Evolutionary conservation across 2,888 invertebrate species (phyloP).

Genomic region (Sphecodes monilicornis): DNA sequence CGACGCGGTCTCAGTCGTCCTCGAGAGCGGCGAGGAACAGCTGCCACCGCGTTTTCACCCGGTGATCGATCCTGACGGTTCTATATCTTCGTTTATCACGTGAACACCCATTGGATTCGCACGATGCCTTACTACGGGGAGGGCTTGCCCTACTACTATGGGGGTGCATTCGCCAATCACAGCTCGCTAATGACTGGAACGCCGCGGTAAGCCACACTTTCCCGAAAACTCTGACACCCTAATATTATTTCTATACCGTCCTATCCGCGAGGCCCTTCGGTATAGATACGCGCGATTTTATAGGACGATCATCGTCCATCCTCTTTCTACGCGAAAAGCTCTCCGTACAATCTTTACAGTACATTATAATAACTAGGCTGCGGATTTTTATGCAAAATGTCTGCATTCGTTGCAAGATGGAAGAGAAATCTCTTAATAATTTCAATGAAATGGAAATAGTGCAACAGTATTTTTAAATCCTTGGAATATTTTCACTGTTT

Average conservation of each 20-base stretch:
- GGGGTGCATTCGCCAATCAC: slow-evolving; percentile 80
- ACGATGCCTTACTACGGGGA: slow-evolving; percentile 83
- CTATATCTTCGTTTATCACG: neutral
- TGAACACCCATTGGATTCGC: slow-evolving; percentile 30
- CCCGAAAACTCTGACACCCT: neutral
- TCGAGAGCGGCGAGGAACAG: slow-evolving; percentile 38
- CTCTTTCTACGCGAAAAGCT: neutral
- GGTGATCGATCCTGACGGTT: neutral
- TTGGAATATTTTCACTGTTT: too few relatives aligned
- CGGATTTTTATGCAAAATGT: neutral
- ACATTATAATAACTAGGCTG: neutral
- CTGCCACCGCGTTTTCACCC: neutral
- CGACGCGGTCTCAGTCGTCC: slow-evolving; percentile 42
- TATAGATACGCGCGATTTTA: neutral
- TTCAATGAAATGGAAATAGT: too few relatives aligned
- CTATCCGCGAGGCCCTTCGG: neutral
- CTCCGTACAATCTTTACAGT: neutral
- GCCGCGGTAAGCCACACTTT: slow-evolving; percentile 77
- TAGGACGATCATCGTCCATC: too few relatives aligned
- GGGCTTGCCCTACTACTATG: slow-evolving; percentile 79
- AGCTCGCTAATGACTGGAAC: slow-evolving; percentile 83
- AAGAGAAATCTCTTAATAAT: neutral
- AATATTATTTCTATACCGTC: neutral
- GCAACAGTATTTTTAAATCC: too few relatives aligned
- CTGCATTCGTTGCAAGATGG: neutral